phyloP scores from a whole-genome alignment of 2,797 vertebrate genomes.

The Esox lucius region DNA sequence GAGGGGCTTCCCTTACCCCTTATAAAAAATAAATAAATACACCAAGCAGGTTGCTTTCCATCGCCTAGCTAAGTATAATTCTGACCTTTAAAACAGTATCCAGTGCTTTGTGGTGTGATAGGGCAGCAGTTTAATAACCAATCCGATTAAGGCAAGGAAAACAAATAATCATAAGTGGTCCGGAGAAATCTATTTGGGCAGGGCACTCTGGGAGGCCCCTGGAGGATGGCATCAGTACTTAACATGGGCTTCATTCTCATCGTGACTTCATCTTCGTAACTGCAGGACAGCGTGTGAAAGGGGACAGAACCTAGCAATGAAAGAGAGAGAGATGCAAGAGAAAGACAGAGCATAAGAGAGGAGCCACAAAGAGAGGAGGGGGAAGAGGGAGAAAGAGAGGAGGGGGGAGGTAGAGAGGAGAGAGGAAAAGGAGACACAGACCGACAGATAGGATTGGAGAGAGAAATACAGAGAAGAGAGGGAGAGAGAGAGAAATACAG shows the following conservation, averaged over 20 bases:
- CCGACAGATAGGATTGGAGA: constrained; percentile 25
- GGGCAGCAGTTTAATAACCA: constrained; percentile 38
- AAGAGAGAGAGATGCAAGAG: constrained; percentile 45
- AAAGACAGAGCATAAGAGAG: constrained; percentile 52
- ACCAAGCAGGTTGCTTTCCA: constrained; percentile 65
- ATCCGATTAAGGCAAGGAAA: constrained; percentile 48
- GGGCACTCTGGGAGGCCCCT: constrained; percentile 57
- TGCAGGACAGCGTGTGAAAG: constrained; percentile 63
- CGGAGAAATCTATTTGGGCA: constrained; percentile 53
- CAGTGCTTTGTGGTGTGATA: constrained; percentile 32
- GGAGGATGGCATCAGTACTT: constrained; percentile 73
- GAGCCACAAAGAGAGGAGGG: constrained; percentile 26
- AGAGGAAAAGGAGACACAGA: too few species aligned
- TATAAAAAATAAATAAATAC: constrained; percentile 34
- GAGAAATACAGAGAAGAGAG: constrained; percentile 4
- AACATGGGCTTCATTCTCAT: constrained; percentile 69
- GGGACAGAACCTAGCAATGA: too few species aligned
- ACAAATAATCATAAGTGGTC: constrained; percentile 52
- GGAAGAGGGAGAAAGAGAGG: constrained; percentile 55
- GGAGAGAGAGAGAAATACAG: neutral
- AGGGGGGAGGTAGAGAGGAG: constrained; percentile 31
- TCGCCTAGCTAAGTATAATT: constrained; percentile 41
- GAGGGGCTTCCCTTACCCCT: constrained; percentile 42
- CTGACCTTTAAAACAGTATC: constrained; percentile 43
- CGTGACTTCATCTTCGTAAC: constrained; percentile 73